Percentiles rank a stretch among this genome's conserved stretches.
Evolutionary conservation across 2,113 vertebrate genomes (phyloP).

Genomic region (Pangasianodon gigas): DNA sequence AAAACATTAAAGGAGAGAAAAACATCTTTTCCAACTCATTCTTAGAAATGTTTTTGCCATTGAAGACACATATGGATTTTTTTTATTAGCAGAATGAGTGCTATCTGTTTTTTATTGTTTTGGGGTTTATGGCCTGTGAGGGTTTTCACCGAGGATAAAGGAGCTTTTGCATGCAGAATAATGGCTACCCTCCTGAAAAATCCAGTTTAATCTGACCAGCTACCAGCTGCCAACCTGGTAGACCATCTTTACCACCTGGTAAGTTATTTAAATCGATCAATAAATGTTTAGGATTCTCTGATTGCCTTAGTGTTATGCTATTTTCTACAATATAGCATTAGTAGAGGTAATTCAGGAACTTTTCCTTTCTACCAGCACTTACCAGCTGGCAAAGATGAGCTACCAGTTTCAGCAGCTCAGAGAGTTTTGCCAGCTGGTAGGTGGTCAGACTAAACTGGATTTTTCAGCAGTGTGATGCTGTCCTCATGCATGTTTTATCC

Average conservation of each 20-base stretch:
- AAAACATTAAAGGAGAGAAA: slow-evolving; percentile 44
- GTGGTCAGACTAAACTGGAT: not conserved
- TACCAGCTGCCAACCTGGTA: not conserved
- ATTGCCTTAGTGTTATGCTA: not conserved
- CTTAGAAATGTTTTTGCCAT: slow-evolving; percentile 62
- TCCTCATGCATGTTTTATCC: not conserved
- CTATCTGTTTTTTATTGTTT: not conserved
- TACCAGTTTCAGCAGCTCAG: not conserved
- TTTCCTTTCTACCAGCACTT: not conserved
- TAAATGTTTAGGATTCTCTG: not conserved
- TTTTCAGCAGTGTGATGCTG: not conserved
- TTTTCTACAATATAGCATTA: not conserved
- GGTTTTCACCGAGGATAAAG: slow-evolving; percentile 19
- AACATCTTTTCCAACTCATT: slow-evolving; percentile 44
- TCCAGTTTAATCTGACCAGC: not conserved
- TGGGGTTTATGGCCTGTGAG: not conserved
- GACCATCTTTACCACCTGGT: not conserved
- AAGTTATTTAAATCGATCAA: not conserved
- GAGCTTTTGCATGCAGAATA: not conserved
- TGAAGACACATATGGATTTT: slow-evolving; percentile 33
- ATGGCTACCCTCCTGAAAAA: not conserved
- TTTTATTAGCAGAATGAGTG: slow-evolving; percentile 20
- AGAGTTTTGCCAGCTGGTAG: not conserved
- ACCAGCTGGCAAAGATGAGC: not conserved
- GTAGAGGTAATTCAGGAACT: not conserved